Percentiles rank a stretch among this genome's conserved stretches.
phyloP scores from a whole-genome alignment of 1,140 invertebrate genomes.

The Lasioglossum albipes region DNA sequence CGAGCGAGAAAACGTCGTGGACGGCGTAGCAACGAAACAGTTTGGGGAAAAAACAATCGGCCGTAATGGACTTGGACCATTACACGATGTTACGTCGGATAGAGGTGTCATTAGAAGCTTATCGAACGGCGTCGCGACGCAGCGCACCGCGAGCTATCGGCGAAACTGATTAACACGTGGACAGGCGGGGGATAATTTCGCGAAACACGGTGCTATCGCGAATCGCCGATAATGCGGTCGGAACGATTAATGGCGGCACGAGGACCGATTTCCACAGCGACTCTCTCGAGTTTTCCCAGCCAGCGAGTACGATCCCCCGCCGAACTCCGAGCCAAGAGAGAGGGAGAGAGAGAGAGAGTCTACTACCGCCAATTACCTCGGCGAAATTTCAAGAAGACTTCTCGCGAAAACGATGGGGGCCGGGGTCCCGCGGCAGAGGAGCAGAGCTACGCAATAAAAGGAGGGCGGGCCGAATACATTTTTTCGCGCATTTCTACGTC shows the following conservation, averaged over 20 bases:
- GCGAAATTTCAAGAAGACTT: slow-evolving; percentile 6
- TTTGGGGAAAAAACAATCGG: slow-evolving; percentile 16
- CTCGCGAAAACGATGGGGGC: neutral
- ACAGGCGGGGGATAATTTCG: slow-evolving; percentile 5
- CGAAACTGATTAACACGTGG: neutral
- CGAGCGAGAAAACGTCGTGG: neutral
- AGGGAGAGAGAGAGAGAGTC: neutral
- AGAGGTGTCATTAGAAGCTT: slow-evolving; percentile 25
- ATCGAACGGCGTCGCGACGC: slow-evolving; percentile 13
- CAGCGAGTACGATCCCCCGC: too few relatives aligned
- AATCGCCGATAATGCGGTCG: slow-evolving; percentile 22
- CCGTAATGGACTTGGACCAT: slow-evolving; percentile 34
- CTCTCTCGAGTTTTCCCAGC: neutral
- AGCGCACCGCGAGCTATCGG: neutral
- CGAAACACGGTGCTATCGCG: neutral
- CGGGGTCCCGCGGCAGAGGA: neutral
- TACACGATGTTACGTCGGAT: neutral
- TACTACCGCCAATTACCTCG: neutral
- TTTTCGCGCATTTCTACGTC: slow-evolving; percentile 36
- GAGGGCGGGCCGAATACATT: slow-evolving; percentile 19
- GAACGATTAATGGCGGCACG: neutral
- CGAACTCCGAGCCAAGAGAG: neutral
- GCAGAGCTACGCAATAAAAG: slow-evolving; percentile 4
- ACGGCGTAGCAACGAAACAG: neutral
- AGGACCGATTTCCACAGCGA: neutral